A percentile compares a stretch with the other conserved stretches of the same genome.
Conservation (phyloP, 2,113 vertebrate genomes). For the Meriones unguiculatus region DNA sequence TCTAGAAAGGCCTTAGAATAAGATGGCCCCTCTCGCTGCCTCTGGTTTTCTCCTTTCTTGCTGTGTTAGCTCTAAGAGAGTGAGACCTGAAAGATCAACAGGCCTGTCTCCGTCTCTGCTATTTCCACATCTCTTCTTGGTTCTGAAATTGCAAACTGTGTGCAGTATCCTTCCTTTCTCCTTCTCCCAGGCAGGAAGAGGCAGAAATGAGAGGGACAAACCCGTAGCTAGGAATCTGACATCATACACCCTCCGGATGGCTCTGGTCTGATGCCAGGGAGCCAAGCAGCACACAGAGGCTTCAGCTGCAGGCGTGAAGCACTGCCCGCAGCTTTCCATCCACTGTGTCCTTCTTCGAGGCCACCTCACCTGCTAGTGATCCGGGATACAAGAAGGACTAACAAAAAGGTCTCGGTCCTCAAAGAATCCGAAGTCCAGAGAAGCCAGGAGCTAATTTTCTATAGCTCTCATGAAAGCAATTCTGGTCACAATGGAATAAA, state of each 20-base stretch:
- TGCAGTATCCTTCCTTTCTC: neutral
- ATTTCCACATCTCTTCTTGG: neutral
- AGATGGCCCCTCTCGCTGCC: neutral
- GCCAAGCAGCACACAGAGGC: accelerated
- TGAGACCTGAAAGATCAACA: neutral
- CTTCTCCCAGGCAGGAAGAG: conserved; percentile 4
- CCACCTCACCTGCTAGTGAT: neutral
- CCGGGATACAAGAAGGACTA: neutral
- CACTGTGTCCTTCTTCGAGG: neutral
- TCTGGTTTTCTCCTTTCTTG: neutral
- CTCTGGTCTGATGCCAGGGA: neutral
- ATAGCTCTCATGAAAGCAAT: neutral
- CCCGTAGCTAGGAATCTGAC: neutral
- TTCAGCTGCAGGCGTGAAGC: neutral
- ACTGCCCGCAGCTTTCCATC: neutral
- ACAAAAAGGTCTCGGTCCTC: neutral
- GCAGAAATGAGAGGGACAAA: neutral
- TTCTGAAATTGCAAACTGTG: neutral
- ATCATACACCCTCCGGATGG: neutral
- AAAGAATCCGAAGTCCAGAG: neutral
- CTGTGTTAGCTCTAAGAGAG: neutral
- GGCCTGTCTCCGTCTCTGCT: neutral
- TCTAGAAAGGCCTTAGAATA: neutral
- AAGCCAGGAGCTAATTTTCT: neutral
- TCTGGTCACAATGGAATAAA: neutral